These are phyloP conservation scores for Parambassis ranga DNA, from an alignment of 2,797 vertebrate species.

Conservation along the genomic window DNA sequence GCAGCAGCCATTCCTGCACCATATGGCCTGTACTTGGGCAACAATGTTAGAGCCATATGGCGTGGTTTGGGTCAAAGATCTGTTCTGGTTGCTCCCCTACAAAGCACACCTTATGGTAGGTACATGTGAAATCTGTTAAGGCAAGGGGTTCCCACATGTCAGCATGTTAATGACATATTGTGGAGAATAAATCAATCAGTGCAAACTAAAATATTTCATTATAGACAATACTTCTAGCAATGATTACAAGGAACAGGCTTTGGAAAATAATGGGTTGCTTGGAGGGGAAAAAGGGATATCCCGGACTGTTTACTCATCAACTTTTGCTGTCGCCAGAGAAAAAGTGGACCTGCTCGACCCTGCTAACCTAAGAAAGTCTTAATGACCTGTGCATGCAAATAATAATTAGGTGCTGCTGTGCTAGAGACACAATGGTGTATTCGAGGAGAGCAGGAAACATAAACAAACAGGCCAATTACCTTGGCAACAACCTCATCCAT, in stretches of 20 bases:
- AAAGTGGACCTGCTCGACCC: background rate
- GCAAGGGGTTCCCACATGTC: slow-evolving; percentile 50
- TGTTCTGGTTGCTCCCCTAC: slow-evolving; percentile 55
- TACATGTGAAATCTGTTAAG: slow-evolving; percentile 58
- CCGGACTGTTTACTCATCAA: background rate
- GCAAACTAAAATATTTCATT: slow-evolving; percentile 20
- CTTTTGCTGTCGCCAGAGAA: background rate
- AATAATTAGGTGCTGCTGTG: slow-evolving; percentile 15
- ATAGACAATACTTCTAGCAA: background rate
- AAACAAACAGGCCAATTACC: slow-evolving; percentile 58
- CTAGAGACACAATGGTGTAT: slow-evolving; percentile 17
- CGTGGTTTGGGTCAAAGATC: slow-evolving; percentile 57
- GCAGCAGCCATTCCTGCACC: slow-evolving; percentile 37
- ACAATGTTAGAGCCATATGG: slow-evolving; percentile 61
- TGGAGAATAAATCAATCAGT: slow-evolving; percentile 47
- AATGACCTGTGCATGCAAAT: slow-evolving; percentile 40
- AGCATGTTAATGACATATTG: slow-evolving; percentile 49
- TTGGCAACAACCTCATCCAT: slow-evolving; percentile 48
- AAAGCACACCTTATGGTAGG: slow-evolving; percentile 64
- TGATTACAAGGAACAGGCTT: no score
- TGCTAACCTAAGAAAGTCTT: slow-evolving; percentile 4
- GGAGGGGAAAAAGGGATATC: background rate
- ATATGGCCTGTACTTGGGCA: slow-evolving; percentile 56
- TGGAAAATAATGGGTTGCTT: background rate
- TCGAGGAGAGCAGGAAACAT: slow-evolving; percentile 18